Conservation (phyloP, 1,140 invertebrate species). For the Scaptomyza graminum region DNA sequence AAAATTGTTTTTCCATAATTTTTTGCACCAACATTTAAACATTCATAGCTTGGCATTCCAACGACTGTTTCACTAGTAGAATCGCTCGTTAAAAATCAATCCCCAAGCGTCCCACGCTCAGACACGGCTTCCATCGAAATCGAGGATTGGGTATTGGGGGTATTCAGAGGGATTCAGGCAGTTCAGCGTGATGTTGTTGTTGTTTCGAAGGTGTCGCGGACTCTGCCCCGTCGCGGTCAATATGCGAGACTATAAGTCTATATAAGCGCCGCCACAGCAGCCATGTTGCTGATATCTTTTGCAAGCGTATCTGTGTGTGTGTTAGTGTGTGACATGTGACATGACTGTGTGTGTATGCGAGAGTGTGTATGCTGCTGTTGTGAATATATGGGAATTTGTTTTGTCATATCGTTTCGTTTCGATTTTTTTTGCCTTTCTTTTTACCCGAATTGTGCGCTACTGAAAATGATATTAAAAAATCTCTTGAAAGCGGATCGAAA, state of each 20-base stretch:
- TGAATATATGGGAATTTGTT: conserved; percentile 73
- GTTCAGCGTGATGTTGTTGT: conserved; percentile 23
- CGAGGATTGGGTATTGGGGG: conserved; percentile 23
- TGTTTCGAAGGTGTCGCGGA: conserved; percentile 65
- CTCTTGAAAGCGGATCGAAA: too few relatives aligned
- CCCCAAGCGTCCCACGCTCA: conserved; percentile 56
- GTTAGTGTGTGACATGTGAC: conserved; percentile 11
- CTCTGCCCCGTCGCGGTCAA: conserved; percentile 64
- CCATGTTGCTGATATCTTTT: conserved; percentile 58
- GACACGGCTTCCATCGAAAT: conserved; percentile 13
- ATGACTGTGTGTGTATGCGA: conserved; percentile 25
- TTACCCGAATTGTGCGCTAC: conserved; percentile 32
- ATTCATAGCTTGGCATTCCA: conserved; percentile 35
- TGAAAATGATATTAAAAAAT: not conserved
- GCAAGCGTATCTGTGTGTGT: conserved; percentile 37
- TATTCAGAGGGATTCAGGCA: not conserved
- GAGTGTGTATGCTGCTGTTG: conserved; percentile 45
- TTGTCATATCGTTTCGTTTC: conserved; percentile 63
- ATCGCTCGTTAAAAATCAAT: conserved; percentile 81
- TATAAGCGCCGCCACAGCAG: conserved; percentile 57
- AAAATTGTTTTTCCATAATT: conserved; percentile 78
- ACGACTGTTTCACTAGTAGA: conserved; percentile 24
- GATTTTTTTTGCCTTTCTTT: conserved; percentile 24
- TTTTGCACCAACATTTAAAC: conserved; percentile 47
- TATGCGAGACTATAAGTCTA: conserved; percentile 75